These are phyloP conservation scores for Phasianus colchicus DNA, from an alignment of 2,113 vertebrate species.

Conservation along the genomic window DNA sequence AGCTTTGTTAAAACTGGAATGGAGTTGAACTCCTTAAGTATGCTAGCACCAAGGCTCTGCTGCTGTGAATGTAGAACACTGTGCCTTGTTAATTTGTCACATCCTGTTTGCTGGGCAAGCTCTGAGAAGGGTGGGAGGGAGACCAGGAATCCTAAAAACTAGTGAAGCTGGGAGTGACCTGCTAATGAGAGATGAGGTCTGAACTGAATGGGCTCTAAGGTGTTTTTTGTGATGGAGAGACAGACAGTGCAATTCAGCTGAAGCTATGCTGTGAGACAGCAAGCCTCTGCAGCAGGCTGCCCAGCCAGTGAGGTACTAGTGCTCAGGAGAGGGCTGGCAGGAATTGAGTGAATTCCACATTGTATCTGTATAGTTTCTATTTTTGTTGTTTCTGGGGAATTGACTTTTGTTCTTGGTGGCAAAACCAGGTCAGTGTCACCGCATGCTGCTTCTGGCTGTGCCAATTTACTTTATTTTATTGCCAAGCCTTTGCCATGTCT, in stretches of 20 bases:
- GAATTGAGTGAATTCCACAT: background rate
- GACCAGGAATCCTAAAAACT: background rate
- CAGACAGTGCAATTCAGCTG: fast-evolving
- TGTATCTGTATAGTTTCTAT: background rate
- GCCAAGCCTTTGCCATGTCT: background rate
- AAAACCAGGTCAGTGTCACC: fast-evolving
- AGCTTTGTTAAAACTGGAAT: background rate
- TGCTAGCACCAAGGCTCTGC: fast-evolving
- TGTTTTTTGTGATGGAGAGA: background rate
- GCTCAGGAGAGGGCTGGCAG: background rate
- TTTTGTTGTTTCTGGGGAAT: background rate
- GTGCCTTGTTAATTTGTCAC: constrained; percentile 14
- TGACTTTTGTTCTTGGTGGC: background rate
- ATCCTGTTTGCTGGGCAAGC: fast-evolving
- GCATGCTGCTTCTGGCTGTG: background rate
- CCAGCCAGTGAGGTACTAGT: background rate
- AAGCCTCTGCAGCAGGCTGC: background rate
- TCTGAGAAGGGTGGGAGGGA: background rate
- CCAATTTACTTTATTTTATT: background rate
- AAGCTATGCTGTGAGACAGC: background rate
- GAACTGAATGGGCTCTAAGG: background rate
- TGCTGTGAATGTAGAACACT: constrained; percentile 32
- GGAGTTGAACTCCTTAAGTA: background rate
- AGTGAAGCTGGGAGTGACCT: background rate
- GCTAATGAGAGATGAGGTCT: background rate